Percentiles rank a stretch among this genome's conserved stretches.
Conservation (phyloP, 2,888 invertebrate species). For the Cryptus armator region DNA sequence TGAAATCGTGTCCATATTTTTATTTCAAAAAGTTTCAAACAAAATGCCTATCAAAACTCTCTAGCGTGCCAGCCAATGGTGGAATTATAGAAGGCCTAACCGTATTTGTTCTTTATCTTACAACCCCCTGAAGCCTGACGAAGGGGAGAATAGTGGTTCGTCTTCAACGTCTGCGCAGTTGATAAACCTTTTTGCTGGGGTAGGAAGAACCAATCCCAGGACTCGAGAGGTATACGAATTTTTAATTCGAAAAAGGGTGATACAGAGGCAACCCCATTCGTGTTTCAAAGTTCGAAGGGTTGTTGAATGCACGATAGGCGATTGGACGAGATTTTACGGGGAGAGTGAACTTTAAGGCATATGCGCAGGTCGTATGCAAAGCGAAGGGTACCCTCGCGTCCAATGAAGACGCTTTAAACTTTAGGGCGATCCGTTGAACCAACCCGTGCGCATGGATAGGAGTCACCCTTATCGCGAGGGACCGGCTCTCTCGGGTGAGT, state of each 20-base stretch:
- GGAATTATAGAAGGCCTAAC: neutral
- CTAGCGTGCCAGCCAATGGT: neutral
- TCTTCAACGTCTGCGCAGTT: constrained; percentile 39
- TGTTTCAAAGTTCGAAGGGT: constrained; percentile 3
- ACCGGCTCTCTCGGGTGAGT: constrained; percentile 74
- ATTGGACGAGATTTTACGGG: neutral
- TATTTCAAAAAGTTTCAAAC: neutral
- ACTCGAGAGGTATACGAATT: neutral
- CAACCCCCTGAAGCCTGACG: neutral
- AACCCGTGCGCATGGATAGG: neutral
- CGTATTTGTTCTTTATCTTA: neutral
- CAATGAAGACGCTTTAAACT: constrained; percentile 7
- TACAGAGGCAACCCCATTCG: neutral
- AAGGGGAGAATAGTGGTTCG: neutral
- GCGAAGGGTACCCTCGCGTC: neutral
- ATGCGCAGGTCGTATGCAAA: constrained; percentile 21
- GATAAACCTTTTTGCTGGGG: neutral
- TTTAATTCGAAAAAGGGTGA: constrained; percentile 8
- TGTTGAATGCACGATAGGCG: neutral
- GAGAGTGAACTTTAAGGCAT: neutral
- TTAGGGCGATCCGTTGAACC: neutral
- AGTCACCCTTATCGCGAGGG: constrained; percentile 78
- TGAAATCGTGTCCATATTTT: neutral
- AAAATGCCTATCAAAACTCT: neutral
- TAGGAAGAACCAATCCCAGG: neutral